Conservation (phyloP, 2,888 invertebrate species). For the Mythimna vitellina region DNA sequence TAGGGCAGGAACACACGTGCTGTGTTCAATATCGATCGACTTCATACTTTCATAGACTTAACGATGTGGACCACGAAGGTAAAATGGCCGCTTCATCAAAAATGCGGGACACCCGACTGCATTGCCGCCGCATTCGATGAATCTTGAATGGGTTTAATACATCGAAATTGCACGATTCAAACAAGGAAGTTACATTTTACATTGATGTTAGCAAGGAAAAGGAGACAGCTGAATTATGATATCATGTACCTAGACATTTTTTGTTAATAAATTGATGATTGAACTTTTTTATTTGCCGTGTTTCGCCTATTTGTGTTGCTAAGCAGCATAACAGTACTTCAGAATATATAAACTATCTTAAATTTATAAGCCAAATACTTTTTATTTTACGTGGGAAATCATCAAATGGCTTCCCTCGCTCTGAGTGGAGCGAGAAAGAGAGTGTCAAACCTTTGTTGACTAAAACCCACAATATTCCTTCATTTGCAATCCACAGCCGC, state of each 20-base stretch:
- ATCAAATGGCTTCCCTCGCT: too few relatives aligned
- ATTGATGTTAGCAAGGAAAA: constrained; percentile 32
- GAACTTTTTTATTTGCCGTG: constrained; percentile 14
- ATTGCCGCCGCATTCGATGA: constrained; percentile 46
- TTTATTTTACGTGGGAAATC: too few relatives aligned
- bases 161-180: constrained; percentile 42
- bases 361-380: too few relatives aligned
- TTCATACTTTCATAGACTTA: constrained; percentile 53
- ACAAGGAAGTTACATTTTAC: constrained; percentile 48
- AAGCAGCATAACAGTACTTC: not conserved
- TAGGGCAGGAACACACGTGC: constrained; percentile 44
- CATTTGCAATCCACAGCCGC: too few relatives aligned
- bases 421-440: too few relatives aligned
- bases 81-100: constrained; percentile 49
- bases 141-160: constrained; percentile 39
- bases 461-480: too few relatives aligned
- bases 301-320: not conserved
- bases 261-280: constrained; percentile 20
- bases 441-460: too few relatives aligned
- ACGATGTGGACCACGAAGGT: constrained; percentile 39
- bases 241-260: constrained; percentile 36
- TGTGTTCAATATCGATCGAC: constrained; percentile 47
- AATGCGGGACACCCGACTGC: constrained; percentile 46
- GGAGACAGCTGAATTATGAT: constrained; percentile 29
- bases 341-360: too few relatives aligned